Evolutionary conservation across 2,888 invertebrate species (phyloP).

Genomic region (Homarus gammarus): DNA sequence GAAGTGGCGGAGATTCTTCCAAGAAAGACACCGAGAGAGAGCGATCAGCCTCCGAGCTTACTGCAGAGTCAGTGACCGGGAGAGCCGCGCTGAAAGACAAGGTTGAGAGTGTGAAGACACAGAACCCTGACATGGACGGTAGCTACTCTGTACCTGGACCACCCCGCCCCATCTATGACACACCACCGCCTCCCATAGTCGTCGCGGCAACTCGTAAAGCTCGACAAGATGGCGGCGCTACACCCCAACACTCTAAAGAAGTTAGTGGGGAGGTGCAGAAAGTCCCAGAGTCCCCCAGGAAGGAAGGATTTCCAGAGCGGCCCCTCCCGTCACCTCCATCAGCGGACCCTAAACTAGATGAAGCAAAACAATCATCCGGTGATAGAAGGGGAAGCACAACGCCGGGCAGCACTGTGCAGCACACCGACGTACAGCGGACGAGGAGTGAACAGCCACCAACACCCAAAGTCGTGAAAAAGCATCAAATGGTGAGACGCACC

Average conservation of each 20-base stretch:
- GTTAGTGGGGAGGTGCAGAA: not conserved
- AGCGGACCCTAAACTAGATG: not conserved
- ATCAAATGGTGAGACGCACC: constrained; percentile 18
- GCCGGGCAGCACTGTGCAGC: not conserved
- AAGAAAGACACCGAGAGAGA: not conserved
- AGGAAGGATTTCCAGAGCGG: not conserved
- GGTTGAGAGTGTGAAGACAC: not conserved
- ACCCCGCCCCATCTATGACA: constrained; percentile 25
- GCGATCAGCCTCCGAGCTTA: not conserved
- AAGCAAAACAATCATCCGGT: not conserved
- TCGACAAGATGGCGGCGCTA: not conserved
- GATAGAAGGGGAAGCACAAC: no score
- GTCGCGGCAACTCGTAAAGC: not conserved
- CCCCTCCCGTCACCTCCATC: constrained; percentile 5
- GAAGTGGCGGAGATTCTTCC: not conserved
- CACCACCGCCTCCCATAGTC: constrained; percentile 24
- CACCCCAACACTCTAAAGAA: not conserved
- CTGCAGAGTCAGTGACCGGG: not conserved
- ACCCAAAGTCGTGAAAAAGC: constrained; percentile 11
- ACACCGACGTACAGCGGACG: not conserved
- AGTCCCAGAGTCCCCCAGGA: not conserved
- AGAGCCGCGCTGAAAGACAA: not conserved
- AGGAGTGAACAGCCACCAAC: constrained; percentile 11
- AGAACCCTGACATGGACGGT: not conserved
- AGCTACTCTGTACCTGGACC: constrained; percentile 25